Evolutionary conservation across 2,113 vertebrate genomes (phyloP).

Genomic region (Leptosomus discolor): DNA sequence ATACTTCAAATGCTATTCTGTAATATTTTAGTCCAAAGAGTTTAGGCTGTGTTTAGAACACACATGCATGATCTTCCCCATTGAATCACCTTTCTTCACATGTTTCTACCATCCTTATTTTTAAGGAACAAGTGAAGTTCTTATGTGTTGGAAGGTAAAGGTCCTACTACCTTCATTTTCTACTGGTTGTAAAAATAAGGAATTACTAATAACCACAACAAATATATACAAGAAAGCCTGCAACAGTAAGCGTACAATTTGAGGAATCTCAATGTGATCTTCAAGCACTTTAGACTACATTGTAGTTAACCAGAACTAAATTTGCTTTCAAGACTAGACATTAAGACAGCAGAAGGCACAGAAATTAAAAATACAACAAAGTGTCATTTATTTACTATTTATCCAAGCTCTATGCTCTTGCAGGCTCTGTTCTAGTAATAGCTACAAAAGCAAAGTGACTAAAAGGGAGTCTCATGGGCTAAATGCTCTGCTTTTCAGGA

Average conservation of each 20-base stretch:
- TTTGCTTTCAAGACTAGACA: neutral
- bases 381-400: neutral
- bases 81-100: neutral
- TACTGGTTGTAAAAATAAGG: neutral
- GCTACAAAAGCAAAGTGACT: neutral
- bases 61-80: accelerated
- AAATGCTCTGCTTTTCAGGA: neutral
- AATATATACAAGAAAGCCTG: neutral
- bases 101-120: neutral
- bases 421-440: neutral
- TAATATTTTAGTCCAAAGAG: neutral
- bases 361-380: neutral
- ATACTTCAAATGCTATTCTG: neutral
- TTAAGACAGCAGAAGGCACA: neutral
- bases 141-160: neutral
- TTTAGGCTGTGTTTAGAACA: neutral
- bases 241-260: neutral
- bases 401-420: neutral
- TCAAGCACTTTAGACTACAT: neutral
- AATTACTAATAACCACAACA: neutral
- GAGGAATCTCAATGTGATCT: neutral
- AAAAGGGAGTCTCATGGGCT: neutral
- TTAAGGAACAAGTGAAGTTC: neutral
- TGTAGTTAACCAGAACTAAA: neutral
- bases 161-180: neutral